Percentiles rank a stretch among this genome's conserved stretches.
Evolutionary conservation across 2,797 vertebrate genomes (phyloP).

Genomic region (Tympanoctomys barrerae): DNA sequence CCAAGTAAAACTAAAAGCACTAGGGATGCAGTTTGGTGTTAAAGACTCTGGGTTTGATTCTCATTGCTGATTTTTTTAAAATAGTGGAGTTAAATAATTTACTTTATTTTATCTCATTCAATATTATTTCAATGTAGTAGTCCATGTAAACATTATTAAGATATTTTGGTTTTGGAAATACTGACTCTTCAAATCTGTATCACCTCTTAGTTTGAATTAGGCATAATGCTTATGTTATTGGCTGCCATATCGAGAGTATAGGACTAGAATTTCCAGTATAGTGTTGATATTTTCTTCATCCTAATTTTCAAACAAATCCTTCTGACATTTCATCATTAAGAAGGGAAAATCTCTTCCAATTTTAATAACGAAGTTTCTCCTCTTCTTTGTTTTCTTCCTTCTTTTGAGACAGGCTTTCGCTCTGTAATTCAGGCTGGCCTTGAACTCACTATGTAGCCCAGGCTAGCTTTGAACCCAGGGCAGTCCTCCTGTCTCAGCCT

Average conservation of each 20-base stretch:
- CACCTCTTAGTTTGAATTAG: neutral
- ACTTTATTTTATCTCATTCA: neutral
- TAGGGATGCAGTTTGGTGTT: neutral
- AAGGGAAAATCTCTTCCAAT: neutral
- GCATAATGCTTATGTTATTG: neutral
- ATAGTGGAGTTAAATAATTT: neutral
- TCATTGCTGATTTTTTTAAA: neutral
- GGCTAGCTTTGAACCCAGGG: too few relatives aligned
- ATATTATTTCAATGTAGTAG: neutral
- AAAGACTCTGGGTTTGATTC: neutral
- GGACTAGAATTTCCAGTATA: neutral
- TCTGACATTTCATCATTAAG: neutral
- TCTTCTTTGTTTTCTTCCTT: too few relatives aligned
- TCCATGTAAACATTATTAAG: neutral
- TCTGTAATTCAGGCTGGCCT: too few relatives aligned
- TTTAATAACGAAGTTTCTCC: conserved; percentile 15
- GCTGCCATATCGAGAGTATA: neutral
- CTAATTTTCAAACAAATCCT: neutral
- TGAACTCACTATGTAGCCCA: too few relatives aligned
- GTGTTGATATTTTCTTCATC: neutral
- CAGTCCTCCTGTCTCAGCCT: too few relatives aligned
- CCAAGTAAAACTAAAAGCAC: neutral
- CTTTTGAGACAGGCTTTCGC: too few relatives aligned
- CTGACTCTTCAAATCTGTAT: neutral
- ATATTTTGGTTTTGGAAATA: neutral